phyloP scores from a whole-genome alignment of 2,113 vertebrate species.

The Sprattus sprattus region DNA sequence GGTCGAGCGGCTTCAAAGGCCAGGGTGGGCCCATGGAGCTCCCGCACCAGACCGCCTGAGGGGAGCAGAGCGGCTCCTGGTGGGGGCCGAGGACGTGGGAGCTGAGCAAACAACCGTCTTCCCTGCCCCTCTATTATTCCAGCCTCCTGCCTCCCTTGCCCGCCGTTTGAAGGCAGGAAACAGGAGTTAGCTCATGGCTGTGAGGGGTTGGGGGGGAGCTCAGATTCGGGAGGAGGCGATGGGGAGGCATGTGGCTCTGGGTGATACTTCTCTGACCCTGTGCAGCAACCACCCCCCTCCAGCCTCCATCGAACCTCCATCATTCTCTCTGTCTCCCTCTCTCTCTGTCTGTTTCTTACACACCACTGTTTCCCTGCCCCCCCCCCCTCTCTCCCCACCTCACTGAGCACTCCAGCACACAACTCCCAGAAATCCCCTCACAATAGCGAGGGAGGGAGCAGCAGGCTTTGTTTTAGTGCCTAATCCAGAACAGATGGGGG shows the following conservation, averaged over 20 bases:
- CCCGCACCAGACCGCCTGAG: background rate
- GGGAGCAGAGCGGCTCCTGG: background rate
- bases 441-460: slow-evolving; percentile 40
- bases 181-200: slow-evolving; percentile 83
- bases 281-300: background rate
- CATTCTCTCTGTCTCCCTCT: slow-evolving; percentile 49
- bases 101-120: slow-evolving; percentile 74
- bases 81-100: slow-evolving; percentile 62
- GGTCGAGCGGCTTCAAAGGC: background rate
- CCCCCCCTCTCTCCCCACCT: slow-evolving; percentile 58
- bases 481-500: slow-evolving; percentile 81
- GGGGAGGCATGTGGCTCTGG: slow-evolving; percentile 71
- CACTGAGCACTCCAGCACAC: slow-evolving; percentile 49
- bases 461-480: slow-evolving; percentile 68
- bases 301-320: slow-evolving; percentile 57
- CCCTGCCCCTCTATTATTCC: slow-evolving; percentile 76
- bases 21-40: slow-evolving; percentile 9
- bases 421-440: slow-evolving; percentile 48
- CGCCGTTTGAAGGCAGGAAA: slow-evolving; percentile 86
- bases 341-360: slow-evolving; percentile 60
- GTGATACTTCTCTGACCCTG: slow-evolving; percentile 71
- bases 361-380: slow-evolving; percentile 32
- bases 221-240: slow-evolving; percentile 43
- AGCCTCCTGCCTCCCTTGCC: slow-evolving; percentile 73
- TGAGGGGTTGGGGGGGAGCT: background rate